phyloP scores from a whole-genome alignment of 1,140 invertebrate genomes.

The Macrotrachela quadricornifera region DNA sequence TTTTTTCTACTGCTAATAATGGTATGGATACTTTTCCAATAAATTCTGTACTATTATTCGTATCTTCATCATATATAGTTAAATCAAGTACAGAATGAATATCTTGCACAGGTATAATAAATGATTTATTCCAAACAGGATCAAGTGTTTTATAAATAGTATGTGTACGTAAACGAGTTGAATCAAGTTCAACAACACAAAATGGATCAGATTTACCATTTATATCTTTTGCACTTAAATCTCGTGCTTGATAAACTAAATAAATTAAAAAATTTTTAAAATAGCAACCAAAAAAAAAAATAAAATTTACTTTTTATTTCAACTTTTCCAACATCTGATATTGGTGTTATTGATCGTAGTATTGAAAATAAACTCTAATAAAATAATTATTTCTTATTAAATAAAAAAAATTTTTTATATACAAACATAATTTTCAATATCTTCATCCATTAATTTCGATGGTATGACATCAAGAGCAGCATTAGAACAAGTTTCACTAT shows the following conservation, averaged over 20 bases:
- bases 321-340: no score
- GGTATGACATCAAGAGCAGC: not conserved
- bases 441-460: no score
- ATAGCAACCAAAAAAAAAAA: not conserved
- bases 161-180: slow-evolving; percentile 79
- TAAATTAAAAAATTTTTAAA: slow-evolving; percentile 6
- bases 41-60: slow-evolving; percentile 92
- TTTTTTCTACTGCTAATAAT: slow-evolving; percentile 35
- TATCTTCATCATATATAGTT: slow-evolving; percentile 94
- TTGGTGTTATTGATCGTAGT: not conserved
- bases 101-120: slow-evolving; percentile 88
- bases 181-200: slow-evolving; percentile 81
- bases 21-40: slow-evolving; percentile 78
- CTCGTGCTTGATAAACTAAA: slow-evolving; percentile 24
- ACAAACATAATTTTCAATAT: no score
- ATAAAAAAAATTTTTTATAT: no score
- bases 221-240: slow-evolving; percentile 22
- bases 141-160: slow-evolving; percentile 91
- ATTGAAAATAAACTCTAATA: not conserved
- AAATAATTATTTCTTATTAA: no score
- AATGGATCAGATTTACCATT: slow-evolving; percentile 61
- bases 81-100: slow-evolving; percentile 83
- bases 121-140: slow-evolving; percentile 94
- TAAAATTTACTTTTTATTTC: no score
- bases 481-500: not conserved